These are phyloP conservation scores for Xenopus petersii DNA, from an alignment of 2,797 vertebrate species.

Conservation along the genomic window DNA sequence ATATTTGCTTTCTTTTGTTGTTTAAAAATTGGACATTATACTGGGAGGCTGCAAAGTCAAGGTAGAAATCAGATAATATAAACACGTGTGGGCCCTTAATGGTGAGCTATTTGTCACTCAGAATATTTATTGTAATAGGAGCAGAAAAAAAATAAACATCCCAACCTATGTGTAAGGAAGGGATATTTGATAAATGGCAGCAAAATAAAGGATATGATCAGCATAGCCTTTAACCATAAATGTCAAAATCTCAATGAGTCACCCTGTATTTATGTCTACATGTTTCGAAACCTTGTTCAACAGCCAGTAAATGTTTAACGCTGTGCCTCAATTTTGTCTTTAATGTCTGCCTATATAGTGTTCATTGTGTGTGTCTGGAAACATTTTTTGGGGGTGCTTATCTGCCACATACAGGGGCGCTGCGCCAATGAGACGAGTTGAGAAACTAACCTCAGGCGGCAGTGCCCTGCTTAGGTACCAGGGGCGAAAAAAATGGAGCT, in stretches of 20 bases:
- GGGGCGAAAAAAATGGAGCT: too few species aligned
- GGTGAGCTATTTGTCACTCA: constrained; percentile 7
- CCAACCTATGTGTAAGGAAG: constrained; percentile 7
- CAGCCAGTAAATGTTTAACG: constrained; percentile 18
- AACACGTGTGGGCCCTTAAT: neutral
- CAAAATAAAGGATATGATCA: constrained; percentile 23
- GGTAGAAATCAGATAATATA: constrained; percentile 11
- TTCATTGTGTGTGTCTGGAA: too few species aligned
- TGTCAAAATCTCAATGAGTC: constrained; percentile 32
- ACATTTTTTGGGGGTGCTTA: too few species aligned
- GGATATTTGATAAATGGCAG: constrained; percentile 11
- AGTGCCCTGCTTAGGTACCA: too few species aligned
- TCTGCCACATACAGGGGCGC: too few species aligned
- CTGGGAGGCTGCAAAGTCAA: neutral
- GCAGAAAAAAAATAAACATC: constrained; percentile 17
- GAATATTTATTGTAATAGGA: constrained; percentile 11
- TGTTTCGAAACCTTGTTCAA: constrained; percentile 20
- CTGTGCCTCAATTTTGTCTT: neutral
- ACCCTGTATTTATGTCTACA: constrained; percentile 20
- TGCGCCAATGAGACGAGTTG: too few species aligned
- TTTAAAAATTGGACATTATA: constrained; percentile 9
- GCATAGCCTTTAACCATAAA: constrained; percentile 10
- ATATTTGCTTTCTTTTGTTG: neutral
- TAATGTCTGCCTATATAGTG: neutral
- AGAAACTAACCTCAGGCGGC: too few species aligned